Conservation (phyloP, 2,113 vertebrate genomes). For the Steatornis caripensis region DNA sequence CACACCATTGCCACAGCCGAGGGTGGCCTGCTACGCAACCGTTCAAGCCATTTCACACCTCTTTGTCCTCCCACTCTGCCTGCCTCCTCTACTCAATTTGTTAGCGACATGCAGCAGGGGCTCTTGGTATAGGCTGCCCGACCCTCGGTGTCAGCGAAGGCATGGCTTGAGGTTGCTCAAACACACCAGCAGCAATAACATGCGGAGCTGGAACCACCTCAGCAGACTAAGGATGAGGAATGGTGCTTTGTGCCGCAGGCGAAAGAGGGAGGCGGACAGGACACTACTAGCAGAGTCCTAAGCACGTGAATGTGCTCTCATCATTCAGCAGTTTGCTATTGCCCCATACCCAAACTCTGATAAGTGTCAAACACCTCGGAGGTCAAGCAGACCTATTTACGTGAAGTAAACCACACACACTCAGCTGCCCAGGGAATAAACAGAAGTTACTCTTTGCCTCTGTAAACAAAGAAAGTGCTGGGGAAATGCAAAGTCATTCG, state of each 20-base stretch:
- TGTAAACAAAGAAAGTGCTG: neutral
- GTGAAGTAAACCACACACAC: neutral
- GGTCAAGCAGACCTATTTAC: neutral
- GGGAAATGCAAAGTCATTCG: neutral
- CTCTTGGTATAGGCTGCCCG: accelerated
- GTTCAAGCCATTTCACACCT: neutral
- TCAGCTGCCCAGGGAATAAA: neutral
- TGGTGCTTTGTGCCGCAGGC: accelerated
- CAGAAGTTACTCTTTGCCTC: neutral
- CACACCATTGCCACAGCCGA: neutral
- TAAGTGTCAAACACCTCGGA: neutral
- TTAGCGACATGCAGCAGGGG: neutral
- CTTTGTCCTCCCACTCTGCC: neutral
- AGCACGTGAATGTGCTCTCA: neutral
- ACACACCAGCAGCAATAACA: neutral
- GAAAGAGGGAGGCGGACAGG: neutral
- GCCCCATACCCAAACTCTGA: neutral
- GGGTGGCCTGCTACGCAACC: neutral
- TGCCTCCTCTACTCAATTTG: neutral
- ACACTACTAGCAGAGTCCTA: neutral
- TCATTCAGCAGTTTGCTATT: neutral
- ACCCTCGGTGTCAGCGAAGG: accelerated
- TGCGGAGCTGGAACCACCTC: neutral
- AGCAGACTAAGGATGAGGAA: neutral
- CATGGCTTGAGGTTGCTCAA: neutral